Evolutionary conservation across 2,113 vertebrate species (phyloP), one percentile per base, ranked within the genome.

Genomic region (Pomatorhinus ruficollis): DNA sequence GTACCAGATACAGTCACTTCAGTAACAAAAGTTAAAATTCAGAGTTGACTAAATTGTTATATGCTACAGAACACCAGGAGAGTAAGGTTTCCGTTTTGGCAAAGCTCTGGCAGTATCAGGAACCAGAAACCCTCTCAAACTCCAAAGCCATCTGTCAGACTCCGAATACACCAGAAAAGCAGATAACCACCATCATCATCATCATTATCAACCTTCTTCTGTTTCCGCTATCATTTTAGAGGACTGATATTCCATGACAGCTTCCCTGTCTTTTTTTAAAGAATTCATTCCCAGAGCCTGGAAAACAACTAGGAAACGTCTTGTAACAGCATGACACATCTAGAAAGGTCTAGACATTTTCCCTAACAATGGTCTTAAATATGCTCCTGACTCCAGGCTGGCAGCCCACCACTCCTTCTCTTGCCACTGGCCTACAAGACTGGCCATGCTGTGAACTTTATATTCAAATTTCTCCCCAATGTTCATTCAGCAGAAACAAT

Each of bases 321-420:
- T 85, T 5, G 0, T 42, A 60, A 69, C 10, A 56, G 18, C 12
- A 60, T 2, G 2, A 49, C 1, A 2, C 0, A 2, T 25, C 21
- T 24, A 56, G 8, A 76, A 83, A 87, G 20, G 15, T 72, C 63
- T 59, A 28, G 12, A 31, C 23, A 7, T 42, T 64, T 75, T 8
- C 6, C 14, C 9, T 30, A 54, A 12, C 13, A 64, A 15, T 24
- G 8, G 14, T 39, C 15, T 83, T 82, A 80, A 61, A 72, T 22
- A 63, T 16, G 8, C 1, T 64, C 10, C 33, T 31, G 15, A 59
- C 54, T 80, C 15, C 39, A 68, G 15, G 18, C 4, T 54, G 33
- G 7, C 13, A 81, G 37, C 31, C 31, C 20, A 61, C 28, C 50
- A 37, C 2, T 37, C 37, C 8, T 63, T 57, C 20, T 40, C 61